These are phyloP conservation scores for Spea bombifrons DNA, from an alignment of 2,113 vertebrate species.

Conservation along the genomic window DNA sequence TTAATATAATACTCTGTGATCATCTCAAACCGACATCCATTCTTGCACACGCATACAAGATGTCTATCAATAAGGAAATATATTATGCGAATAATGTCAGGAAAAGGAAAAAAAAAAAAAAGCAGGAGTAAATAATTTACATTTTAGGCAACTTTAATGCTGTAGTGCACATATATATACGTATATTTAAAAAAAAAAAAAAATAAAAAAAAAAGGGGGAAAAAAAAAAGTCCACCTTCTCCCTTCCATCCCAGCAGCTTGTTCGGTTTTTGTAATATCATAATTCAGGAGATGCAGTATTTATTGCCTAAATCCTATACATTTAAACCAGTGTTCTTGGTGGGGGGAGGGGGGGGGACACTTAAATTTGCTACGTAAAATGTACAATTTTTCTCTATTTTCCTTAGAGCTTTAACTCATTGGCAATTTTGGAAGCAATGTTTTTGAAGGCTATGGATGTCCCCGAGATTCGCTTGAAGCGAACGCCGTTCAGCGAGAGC, in stretches of 20 bases:
- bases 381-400: constrained; percentile 81
- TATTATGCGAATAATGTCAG: constrained; percentile 56
- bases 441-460: constrained; percentile 99
- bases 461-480: constrained; percentile 97
- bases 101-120: constrained; percentile 66
- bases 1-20: constrained; percentile 52
- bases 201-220: neutral
- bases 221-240: constrained; percentile 68
- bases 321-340: constrained; percentile 75
- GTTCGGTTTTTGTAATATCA: constrained; percentile 68
- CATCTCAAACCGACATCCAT: constrained; percentile 57
- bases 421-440: constrained; percentile 99
- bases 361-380: constrained; percentile 84
- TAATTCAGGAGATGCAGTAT: constrained; percentile 86
- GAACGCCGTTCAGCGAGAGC: constrained; percentile 96
- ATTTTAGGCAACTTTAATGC: constrained; percentile 76
- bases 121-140: constrained; percentile 72
- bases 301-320: constrained; percentile 98
- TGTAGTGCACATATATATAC: constrained; percentile 76
- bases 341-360: constrained; percentile 50
- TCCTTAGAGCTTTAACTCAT: constrained; percentile 95
- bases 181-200: constrained; percentile 47
- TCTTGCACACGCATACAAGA: constrained; percentile 63
- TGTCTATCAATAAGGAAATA: constrained; percentile 61
- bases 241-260: constrained; percentile 70